Conservation (phyloP, 2,113 vertebrate species). For the Scolopax mira region DNA sequence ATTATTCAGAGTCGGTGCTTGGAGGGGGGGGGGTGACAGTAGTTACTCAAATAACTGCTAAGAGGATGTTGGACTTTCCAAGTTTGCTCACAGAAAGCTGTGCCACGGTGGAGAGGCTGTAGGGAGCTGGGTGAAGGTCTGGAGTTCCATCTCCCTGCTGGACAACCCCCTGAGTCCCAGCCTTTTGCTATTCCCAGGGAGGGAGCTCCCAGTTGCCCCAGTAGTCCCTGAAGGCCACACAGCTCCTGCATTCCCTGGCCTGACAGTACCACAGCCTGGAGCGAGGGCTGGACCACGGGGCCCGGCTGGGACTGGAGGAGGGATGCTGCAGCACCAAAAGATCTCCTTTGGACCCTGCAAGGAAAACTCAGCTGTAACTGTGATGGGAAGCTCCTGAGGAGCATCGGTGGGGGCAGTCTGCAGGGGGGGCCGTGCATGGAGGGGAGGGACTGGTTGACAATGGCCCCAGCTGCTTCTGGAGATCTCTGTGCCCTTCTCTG, state of each 20-base stretch:
- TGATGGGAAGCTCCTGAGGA: background rate
- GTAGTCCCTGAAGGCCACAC: background rate
- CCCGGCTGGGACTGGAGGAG: background rate
- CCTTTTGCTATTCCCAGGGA: background rate
- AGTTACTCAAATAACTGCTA: background rate
- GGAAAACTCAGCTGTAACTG: background rate
- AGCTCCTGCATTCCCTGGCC: background rate
- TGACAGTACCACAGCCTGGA: fast-evolving
- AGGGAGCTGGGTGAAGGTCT: background rate
- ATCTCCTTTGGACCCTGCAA: background rate
- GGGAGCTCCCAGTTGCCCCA: background rate
- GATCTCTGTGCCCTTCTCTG: background rate
- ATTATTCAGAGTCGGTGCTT: background rate
- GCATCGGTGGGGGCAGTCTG: background rate
- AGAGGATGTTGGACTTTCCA: background rate
- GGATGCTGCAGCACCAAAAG: background rate
- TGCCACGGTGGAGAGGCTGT: background rate
- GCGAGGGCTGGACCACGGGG: background rate
- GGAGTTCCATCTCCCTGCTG: background rate
- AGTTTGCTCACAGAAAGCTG: background rate
- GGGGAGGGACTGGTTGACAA: background rate
- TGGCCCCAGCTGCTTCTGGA: background rate
- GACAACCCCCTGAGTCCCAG: background rate
- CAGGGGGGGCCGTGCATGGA: fast-evolving
- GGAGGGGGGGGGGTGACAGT: background rate